A percentile compares a stretch with the other conserved stretches of the same genome.
phyloP scores from a whole-genome alignment of 2,888 invertebrate species.

The Kuschelorhynchus macadamiae region DNA sequence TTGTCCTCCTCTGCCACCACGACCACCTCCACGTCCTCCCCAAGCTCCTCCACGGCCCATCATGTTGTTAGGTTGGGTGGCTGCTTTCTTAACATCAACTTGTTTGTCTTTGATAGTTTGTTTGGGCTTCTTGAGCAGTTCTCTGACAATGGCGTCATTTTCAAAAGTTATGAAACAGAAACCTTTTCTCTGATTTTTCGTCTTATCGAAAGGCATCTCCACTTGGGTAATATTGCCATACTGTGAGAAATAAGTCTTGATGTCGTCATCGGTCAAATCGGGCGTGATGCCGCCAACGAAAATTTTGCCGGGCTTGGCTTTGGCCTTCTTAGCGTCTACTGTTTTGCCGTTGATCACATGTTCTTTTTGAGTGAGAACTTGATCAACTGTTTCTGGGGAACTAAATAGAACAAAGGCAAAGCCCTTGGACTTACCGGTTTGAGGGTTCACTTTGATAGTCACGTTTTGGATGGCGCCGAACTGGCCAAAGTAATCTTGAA shows the following conservation, averaged over 20 bases:
- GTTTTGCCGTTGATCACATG: constrained; percentile 48
- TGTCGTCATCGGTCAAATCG: constrained; percentile 50
- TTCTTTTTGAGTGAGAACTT: constrained; percentile 46
- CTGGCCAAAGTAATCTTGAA: constrained; percentile 48
- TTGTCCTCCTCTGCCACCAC: constrained; percentile 35
- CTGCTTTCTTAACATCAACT: constrained; percentile 51
- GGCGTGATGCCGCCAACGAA: constrained; percentile 52
- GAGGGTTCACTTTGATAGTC: constrained; percentile 50
- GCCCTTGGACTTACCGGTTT: constrained; percentile 51
- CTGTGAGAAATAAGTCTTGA: constrained; percentile 48
- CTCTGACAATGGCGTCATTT: constrained; percentile 46
- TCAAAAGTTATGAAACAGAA: constrained; percentile 52
- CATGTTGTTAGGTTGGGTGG: constrained; percentile 48
- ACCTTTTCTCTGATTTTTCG: constrained; percentile 49
- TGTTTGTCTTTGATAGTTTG: constrained; percentile 51
- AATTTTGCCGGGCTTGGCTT: constrained; percentile 52
- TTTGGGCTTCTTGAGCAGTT: constrained; percentile 49
- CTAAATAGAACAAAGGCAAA: constrained; percentile 49
- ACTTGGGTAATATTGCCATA: constrained; percentile 49
- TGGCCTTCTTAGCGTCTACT: constrained; percentile 51
- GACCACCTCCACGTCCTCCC: constrained; percentile 31
- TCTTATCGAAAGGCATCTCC: constrained; percentile 52
- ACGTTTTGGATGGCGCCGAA: constrained; percentile 50
- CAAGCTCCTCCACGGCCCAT: constrained; percentile 39
- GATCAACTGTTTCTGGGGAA: constrained; percentile 42